Percentiles rank a stretch among this genome's conserved stretches.
Evolutionary conservation across 2,797 vertebrate genomes (phyloP).

Genomic region (Aldrovandia affinis): DNA sequence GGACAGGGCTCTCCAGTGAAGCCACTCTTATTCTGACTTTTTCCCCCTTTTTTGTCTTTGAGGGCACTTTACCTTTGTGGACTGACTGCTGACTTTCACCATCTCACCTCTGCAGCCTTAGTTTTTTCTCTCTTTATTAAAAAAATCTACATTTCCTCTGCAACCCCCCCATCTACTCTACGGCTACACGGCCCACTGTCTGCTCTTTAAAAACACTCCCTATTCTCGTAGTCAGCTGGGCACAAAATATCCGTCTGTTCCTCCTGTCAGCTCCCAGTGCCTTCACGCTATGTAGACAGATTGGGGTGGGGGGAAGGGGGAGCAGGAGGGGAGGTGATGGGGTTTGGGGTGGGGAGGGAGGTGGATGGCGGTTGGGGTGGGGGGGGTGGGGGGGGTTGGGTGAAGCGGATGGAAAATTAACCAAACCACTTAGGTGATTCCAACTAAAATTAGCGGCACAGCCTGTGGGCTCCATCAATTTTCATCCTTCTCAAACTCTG

Average conservation of each 20-base stretch:
- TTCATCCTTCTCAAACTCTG: conserved; percentile 76
- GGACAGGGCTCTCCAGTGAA: conserved; percentile 16
- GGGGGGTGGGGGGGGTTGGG: conserved; percentile 55
- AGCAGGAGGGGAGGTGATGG: conserved; percentile 8
- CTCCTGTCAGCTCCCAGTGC: conserved; percentile 72
- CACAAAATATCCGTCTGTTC: conserved; percentile 80
- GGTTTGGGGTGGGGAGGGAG: conserved; percentile 46
- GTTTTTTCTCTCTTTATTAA: neutral
- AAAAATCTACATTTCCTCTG: neutral
- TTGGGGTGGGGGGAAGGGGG: conserved; percentile 47
- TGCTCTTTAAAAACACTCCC: conserved; percentile 53
- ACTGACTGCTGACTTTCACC: conserved; percentile 31
- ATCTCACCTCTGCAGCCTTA: neutral
- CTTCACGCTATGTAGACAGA: conserved; percentile 73
- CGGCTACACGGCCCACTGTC: conserved; percentile 21
- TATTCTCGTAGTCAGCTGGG: conserved; percentile 72
- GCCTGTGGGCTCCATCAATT: conserved; percentile 76
- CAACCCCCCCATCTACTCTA: neutral
- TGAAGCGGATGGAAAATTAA: conserved; percentile 77
- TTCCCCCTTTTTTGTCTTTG: neutral
- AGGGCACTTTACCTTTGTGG: conserved; percentile 29
- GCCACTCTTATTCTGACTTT: conserved; percentile 13
- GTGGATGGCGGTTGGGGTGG: conserved; percentile 24
- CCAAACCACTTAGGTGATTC: conserved; percentile 81
- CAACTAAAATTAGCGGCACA: conserved; percentile 77